Conservation (phyloP, 2,888 invertebrate genomes). For the Cacoxenus indagator region DNA sequence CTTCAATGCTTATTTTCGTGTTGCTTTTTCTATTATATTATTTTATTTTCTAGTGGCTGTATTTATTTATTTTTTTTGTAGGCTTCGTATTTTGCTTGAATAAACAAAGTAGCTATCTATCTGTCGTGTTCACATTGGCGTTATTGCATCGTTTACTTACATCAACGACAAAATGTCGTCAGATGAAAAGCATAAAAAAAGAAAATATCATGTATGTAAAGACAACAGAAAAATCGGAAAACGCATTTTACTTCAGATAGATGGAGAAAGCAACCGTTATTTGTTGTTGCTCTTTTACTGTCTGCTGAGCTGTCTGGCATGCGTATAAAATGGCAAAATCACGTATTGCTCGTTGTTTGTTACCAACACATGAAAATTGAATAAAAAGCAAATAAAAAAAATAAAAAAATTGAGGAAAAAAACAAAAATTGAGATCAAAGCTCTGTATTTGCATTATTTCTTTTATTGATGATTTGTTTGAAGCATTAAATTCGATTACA, state of each 20-base stretch:
- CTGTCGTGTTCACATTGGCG: not conserved
- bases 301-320: not conserved
- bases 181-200: not conserved
- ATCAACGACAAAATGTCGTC: not conserved
- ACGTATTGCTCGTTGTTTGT: constrained; percentile 53
- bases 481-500: no score
- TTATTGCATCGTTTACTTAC: not conserved
- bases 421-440: constrained; percentile 39
- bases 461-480: no score
- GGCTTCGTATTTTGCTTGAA: constrained; percentile 22
- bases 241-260: not conserved
- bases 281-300: not conserved
- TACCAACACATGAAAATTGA: not conserved
- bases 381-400: constrained; percentile 3
- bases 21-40: not conserved
- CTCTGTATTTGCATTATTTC: not conserved
- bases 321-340: constrained; percentile 45
- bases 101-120: not conserved
- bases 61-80: not conserved
- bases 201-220: not conserved
- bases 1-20: constrained; percentile 28
- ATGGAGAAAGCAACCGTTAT: no score
- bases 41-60: constrained; percentile 20
- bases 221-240: not conserved
- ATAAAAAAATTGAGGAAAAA: constrained; percentile 23